Evolutionary conservation across 35 echinoderm and acorn worm species (phyloP), one percentile per base, ranked within the genome.

Genomic region (Ophioderma brevispina): DNA sequence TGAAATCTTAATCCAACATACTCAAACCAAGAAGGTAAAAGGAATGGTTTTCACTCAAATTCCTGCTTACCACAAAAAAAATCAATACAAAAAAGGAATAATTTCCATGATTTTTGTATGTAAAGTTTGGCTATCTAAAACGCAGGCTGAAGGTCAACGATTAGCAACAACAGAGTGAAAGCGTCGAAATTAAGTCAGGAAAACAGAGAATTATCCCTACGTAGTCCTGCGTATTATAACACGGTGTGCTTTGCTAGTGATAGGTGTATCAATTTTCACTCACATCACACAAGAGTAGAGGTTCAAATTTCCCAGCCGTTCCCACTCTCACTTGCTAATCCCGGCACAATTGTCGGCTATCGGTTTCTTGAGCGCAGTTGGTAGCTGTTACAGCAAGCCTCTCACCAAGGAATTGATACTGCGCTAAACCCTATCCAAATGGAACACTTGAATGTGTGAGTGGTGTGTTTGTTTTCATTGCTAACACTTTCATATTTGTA

Each of bases 221-320:
- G 8, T 52, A 52, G 21, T 21, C 46, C 8, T 8, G 59, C 23
- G 28, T 70, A 70, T 25, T 18, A 70, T 70, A 25, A 70, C 59
- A 70, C 15, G n/a, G 59, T 25, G 59, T 18, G 28, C 17, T 70
- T 70, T 70, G 59, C 59, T 25, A 70, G 59, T 70, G 59, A 70
- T 70, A 70, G 59, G 59, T 70, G 59, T 70, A 70, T 70, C 59
- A 70, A 25, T 70, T 70, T 70, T 70, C 59, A 70, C 59, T 70
- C 59, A 25, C 15, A 18, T 70, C 59, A 70, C 17, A 46, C 5
- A 46, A 46, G 17, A 46, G 41, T 4, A 46, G 41, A 46, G 41
- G 41, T 46, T 46, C 41, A 46, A 46, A 46, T 46, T 70, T 70
- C 17, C 59, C 59, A 70, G 17, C n/a, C 59, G 15, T 70, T 70